Conservation (phyloP, 2,113 vertebrate species). For the Heterotilapia buettikoferi region DNA sequence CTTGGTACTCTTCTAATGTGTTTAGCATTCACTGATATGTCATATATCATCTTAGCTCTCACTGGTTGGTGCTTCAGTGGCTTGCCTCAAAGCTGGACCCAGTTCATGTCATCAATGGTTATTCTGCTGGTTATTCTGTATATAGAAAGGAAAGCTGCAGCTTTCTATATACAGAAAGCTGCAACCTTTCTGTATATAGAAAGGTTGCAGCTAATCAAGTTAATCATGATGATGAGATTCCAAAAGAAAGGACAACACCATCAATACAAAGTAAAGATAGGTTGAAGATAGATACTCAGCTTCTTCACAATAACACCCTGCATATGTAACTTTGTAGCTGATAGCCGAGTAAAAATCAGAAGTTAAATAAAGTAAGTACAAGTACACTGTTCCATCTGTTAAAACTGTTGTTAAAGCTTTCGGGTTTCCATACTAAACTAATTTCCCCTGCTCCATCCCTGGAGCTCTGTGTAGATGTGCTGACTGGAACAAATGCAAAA, state of each 20-base stretch:
- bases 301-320: not conserved
- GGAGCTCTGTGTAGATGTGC: not conserved
- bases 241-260: not conserved
- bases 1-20: not conserved
- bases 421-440: not conserved
- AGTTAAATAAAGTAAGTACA: not conserved
- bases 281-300: not conserved
- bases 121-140: not conserved
- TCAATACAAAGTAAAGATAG: not conserved
- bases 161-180: no score
- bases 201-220: no score
- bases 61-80: not conserved
- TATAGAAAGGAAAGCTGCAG: no score
- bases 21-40: not conserved
- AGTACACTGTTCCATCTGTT: not conserved
- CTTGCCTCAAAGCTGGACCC: not conserved
- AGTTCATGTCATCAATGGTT: not conserved
- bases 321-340: not conserved
- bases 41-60: not conserved
- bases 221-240: not conserved
- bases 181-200: no score
- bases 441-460: not conserved
- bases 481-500: not conserved
- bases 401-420: not conserved
- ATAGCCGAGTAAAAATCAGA: not conserved